Evolutionary conservation across 2,888 invertebrate genomes (phyloP).

Genomic region (Phengaris alcon): DNA sequence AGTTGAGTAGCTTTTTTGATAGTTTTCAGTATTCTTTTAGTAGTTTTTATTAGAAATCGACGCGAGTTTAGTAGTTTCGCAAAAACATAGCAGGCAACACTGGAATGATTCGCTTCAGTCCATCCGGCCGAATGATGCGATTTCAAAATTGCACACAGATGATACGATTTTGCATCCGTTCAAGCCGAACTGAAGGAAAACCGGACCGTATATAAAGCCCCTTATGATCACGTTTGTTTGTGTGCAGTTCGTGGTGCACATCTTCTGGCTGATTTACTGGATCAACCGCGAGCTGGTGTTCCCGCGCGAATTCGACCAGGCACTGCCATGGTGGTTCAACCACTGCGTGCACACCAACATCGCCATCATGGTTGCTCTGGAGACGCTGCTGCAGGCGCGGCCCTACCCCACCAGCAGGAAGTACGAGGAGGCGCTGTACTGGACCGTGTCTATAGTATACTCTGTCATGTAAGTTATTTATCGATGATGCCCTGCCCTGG

Average conservation of each 20-base stretch:
- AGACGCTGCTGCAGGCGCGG: conserved; percentile 64
- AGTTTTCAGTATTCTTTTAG: too few species aligned
- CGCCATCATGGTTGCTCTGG: conserved; percentile 64
- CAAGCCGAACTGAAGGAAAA: too few species aligned
- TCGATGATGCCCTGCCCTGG: too few species aligned
- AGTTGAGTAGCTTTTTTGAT: too few species aligned
- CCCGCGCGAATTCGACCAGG: conserved; percentile 69
- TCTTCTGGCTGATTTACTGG: conserved; percentile 78
- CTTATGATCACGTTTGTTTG: background rate
- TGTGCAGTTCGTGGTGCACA: conserved; percentile 66
- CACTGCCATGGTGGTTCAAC: conserved; percentile 80
- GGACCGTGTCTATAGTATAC: conserved; percentile 49
- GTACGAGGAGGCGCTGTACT: conserved; percentile 51
- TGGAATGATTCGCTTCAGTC: too few species aligned
- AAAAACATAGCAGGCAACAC: too few species aligned
- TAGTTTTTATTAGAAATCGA: too few species aligned
- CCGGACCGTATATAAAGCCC: too few species aligned
- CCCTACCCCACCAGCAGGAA: conserved; percentile 52
- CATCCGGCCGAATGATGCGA: too few species aligned
- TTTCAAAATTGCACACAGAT: too few species aligned
- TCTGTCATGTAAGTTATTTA: conserved; percentile 61
- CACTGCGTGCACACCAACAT: conserved; percentile 80
- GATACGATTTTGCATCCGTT: too few species aligned
- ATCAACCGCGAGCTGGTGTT: conserved; percentile 79
- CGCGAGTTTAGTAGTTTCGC: too few species aligned